A percentile compares a stretch with the other conserved stretches of the same genome.
Evolutionary conservation across 2,797 vertebrate species (phyloP).

Genomic region (Anabas testudineus): DNA sequence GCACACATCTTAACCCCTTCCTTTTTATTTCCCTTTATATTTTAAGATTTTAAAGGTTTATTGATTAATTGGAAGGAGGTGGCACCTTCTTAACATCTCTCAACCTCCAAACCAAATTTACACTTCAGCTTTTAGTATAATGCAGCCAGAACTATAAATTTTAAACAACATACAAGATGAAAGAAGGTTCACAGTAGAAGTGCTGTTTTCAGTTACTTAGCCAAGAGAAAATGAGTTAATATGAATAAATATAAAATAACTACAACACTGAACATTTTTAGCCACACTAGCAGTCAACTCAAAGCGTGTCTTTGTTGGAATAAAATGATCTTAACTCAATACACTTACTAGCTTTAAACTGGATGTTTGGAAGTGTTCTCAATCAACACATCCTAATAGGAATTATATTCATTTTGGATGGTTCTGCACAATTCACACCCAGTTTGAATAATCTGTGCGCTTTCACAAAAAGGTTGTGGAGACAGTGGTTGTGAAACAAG

Average conservation of each 20-base stretch:
- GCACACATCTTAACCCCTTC: constrained; percentile 19
- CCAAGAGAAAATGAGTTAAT: too few species aligned
- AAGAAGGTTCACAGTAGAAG: too few species aligned
- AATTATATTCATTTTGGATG: not conserved
- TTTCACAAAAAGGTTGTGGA: not conserved
- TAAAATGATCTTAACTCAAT: not conserved
- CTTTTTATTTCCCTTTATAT: not conserved
- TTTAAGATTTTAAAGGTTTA: not conserved
- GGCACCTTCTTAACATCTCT: too few species aligned
- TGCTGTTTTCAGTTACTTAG: too few species aligned
- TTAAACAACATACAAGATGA: too few species aligned
- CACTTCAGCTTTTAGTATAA: too few species aligned
- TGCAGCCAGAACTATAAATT: too few species aligned
- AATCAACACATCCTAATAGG: not conserved
- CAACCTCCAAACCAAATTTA: too few species aligned
- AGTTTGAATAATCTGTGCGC: not conserved
- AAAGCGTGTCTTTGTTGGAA: too few species aligned
- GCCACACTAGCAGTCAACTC: too few species aligned
- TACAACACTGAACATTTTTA: too few species aligned
- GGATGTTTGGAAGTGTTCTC: not conserved
- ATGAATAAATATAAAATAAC: too few species aligned
- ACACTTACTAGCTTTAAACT: not conserved
- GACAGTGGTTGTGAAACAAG: not conserved
- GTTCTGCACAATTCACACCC: not conserved
- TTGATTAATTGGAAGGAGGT: not conserved